Base-by-base conservation (phyloP, 2,113 vertebrate genomes). In the Entomyzon cyanotis region DNA sequence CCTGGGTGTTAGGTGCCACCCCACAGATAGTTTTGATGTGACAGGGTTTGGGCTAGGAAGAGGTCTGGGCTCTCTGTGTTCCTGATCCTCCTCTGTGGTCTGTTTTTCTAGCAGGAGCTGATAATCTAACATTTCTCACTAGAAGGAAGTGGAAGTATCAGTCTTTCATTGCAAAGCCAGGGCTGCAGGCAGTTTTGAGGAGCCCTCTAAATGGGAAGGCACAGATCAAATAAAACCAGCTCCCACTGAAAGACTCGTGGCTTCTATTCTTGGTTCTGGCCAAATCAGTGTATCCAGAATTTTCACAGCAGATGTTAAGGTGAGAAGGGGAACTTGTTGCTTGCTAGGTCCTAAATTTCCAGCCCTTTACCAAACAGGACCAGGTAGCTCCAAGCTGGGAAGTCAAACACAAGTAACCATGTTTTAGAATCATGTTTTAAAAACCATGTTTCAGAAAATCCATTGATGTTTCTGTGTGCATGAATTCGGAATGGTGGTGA, bases 1-100 rank as follows among this genome's bases (percentile, higher is more conserved):
- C 1, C 39, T 73, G 75, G 47, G 17, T 39, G 25, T 23, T 28
- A 30, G 10, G 33, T 86, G 58, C 13, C 60, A 39, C 7, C 30
- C 20, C 13, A 13, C 4, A 46, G n/a, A 16, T 1, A 2, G 4
- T 50, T 92, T 60, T 35, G 58, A 12, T 9, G 1, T 1, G 11
- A 2, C 4, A 13, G 50, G 9, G 17, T 73, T 60, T 78, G 37
- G 44, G 16, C 7, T 60, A 3, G 30, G 49, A 31, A 33, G 52
- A 31, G 15, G 3, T 59, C 41, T 79, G n/a, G 53, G 30, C 31
- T 78, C 11, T 71, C 47, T 42, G 14, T 30, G 14, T 28, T n/a
- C 55, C 46, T 44, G 8, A 18, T 23, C 47, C 30, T 82, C 31
- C 60, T 59, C 58, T 59, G 8, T 0, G 1, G 31, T 62, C 63